Conservation (phyloP, 2,888 invertebrate species). For the Bruchidius siliquastri region DNA sequence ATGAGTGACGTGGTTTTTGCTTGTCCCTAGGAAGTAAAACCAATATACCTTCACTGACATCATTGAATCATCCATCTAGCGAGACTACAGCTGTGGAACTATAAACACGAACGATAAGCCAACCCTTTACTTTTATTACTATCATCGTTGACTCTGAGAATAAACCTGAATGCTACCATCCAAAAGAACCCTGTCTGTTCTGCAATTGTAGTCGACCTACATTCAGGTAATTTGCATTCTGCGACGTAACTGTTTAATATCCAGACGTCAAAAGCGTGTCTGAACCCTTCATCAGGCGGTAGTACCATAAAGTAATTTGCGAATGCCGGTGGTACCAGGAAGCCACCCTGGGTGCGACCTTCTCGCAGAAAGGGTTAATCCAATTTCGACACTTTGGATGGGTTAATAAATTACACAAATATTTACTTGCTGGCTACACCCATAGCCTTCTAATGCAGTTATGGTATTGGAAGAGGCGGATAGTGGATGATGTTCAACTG, state of each 20-base stretch:
- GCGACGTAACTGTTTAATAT: neutral
- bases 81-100: neutral
- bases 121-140: neutral
- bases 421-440: conserved; percentile 16
- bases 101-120: neutral
- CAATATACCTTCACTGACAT: no score
- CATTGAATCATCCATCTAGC: no score
- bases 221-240: neutral
- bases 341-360: conserved; percentile 11
- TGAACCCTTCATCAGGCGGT: neutral
- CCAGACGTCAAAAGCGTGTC: neutral
- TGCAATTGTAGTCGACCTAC: neutral
- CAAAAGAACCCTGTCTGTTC: neutral
- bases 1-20: no score
- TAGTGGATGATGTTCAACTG: neutral
- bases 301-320: neutral
- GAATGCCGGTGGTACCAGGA: neutral
- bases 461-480: neutral
- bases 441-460: neutral
- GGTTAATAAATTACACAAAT: conserved; percentile 24
- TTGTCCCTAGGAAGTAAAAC: no score
- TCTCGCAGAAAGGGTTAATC: conserved; percentile 26
- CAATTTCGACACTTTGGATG: conserved; percentile 25
- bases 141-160: neutral
- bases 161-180: neutral